Evolutionary conservation across 2,888 invertebrate genomes (phyloP).

Genomic region (Heliconius sara): DNA sequence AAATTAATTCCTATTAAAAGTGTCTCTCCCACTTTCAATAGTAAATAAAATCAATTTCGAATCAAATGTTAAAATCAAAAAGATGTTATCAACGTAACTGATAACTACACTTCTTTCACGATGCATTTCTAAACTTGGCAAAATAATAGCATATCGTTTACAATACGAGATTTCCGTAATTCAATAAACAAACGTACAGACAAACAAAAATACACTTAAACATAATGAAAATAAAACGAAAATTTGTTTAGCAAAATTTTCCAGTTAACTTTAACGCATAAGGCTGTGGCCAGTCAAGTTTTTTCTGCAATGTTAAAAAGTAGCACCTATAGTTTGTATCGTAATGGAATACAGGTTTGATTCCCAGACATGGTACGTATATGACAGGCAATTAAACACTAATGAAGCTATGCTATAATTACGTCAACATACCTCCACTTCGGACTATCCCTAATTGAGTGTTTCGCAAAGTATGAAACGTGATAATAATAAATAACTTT

Average conservation of each 20-base stretch:
- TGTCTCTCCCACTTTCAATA: no score
- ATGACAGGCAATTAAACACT: constrained; percentile 44
- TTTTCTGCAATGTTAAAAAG: constrained; percentile 40
- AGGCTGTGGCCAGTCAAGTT: constrained; percentile 41
- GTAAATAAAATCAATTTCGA: no score
- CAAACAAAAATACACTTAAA: constrained; percentile 15
- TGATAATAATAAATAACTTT: constrained; percentile 34
- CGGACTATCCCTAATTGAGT: constrained; percentile 41
- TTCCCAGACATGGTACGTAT: constrained; percentile 37
- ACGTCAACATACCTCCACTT: constrained; percentile 29
- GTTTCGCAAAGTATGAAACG: constrained; percentile 40
- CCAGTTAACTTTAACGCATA: constrained; percentile 39
- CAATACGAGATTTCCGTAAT: constrained; percentile 43
- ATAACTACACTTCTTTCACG: constrained; percentile 43
- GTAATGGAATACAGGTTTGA: constrained; percentile 49
- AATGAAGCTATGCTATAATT: constrained; percentile 44
- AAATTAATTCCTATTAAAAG: no score
- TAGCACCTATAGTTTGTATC: constrained; percentile 41
- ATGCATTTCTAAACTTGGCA: constrained; percentile 38
- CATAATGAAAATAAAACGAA: constrained; percentile 1
- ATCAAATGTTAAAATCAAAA: constrained; percentile 2
- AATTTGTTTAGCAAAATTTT: constrained; percentile 3
- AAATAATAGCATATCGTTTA: constrained; percentile 42
- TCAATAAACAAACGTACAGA: constrained; percentile 29
- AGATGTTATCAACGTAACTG: constrained; percentile 31